These are phyloP conservation scores for Stenurella melanura DNA, from an alignment of 2,888 invertebrate genomes.

Conservation along the genomic window DNA sequence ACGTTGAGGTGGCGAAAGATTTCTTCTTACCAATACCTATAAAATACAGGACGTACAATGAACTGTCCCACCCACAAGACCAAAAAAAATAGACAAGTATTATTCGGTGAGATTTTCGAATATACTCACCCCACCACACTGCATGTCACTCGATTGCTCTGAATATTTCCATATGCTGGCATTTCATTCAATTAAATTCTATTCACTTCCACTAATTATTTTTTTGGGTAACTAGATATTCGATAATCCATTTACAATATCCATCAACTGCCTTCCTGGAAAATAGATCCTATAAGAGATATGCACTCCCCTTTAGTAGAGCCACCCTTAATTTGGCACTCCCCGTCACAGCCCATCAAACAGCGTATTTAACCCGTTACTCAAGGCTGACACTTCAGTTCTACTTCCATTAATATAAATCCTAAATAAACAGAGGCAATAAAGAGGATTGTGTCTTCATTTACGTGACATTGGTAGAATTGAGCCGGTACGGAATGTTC, in stretches of 20 bases:
- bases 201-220: conserved; percentile 7
- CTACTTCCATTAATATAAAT: conserved; percentile 55
- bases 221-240: conserved; percentile 20
- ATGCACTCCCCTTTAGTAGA: conserved; percentile 29
- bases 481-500: not conserved
- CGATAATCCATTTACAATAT: conserved; percentile 32
- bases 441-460: conserved; percentile 29
- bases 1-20: too few relatives aligned
- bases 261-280: conserved; percentile 43
- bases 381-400: conserved; percentile 46
- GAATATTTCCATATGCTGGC: not conserved
- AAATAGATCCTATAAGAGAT: conserved; percentile 47
- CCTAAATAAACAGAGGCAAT: conserved; percentile 46
- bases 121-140: too few relatives aligned
- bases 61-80: too few relatives aligned
- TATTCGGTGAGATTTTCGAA: too few relatives aligned
- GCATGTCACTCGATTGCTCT: not conserved
- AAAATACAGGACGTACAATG: too few relatives aligned
- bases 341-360: conserved; percentile 47
- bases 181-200: conserved; percentile 4
- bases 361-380: conserved; percentile 54
- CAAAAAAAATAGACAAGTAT: too few relatives aligned
- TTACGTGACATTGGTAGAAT: conserved; percentile 3
- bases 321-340: conserved; percentile 51
- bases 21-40: too few relatives aligned